A percentile compares a stretch with the other conserved stretches of the same genome.
phyloP scores from a whole-genome alignment of 1,140 invertebrate species.

The Aleiodes sp. region DNA sequence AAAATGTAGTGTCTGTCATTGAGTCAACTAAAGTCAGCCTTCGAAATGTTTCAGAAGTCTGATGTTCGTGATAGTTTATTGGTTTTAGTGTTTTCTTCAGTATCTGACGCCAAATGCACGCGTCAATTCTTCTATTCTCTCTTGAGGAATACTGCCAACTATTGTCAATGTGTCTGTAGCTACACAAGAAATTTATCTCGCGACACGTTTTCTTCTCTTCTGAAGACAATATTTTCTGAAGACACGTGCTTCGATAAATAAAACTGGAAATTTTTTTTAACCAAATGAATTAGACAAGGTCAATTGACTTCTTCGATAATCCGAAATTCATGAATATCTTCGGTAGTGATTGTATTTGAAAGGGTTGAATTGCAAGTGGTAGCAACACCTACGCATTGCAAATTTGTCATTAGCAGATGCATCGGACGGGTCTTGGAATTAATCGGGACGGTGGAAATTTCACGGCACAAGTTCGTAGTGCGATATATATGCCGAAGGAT shows the following conservation, averaged over 20 bases:
- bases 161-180: background rate
- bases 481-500: conserved; percentile 21
- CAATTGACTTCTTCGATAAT: too few relatives aligned
- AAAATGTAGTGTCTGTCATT: background rate
- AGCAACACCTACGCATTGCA: background rate
- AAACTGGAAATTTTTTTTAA: too few relatives aligned
- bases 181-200: background rate
- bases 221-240: background rate
- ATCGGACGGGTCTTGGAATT: background rate
- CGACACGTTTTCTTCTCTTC: background rate
- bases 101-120: background rate
- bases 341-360: background rate
- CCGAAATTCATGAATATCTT: too few relatives aligned
- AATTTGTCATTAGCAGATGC: conserved; percentile 1
- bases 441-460: conserved; percentile 1
- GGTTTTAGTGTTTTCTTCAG: background rate
- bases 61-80: background rate
- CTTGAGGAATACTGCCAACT: background rate
- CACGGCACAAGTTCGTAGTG: background rate
- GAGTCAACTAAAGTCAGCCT: background rate
- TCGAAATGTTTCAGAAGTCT: background rate
- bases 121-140: background rate
- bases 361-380: background rate
- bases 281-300: too few relatives aligned
- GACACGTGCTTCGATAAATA: conserved; percentile 5